Conservation (phyloP, 2,888 invertebrate species). For the Tillus elongatus region DNA sequence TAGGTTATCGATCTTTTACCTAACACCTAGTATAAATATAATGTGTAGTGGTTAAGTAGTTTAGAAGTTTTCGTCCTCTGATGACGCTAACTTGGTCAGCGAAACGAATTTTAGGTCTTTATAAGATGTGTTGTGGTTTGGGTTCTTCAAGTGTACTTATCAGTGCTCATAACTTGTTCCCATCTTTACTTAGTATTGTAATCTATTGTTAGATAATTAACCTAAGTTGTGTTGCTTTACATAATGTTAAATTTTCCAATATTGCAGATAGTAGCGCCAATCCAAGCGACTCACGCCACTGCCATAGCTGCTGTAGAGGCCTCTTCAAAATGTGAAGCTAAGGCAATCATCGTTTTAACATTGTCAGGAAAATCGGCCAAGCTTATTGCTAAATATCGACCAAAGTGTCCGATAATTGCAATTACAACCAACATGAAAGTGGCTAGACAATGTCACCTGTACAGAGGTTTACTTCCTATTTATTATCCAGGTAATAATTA, state of each 20-base stretch:
- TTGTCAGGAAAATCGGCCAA: slow-evolving; percentile 75
- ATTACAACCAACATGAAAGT: slow-evolving; percentile 74
- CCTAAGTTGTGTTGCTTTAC: neutral
- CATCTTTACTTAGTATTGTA: neutral
- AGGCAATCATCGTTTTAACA: slow-evolving; percentile 79
- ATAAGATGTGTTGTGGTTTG: too few relatives aligned
- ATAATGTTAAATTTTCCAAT: neutral
- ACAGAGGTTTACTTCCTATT: slow-evolving; percentile 80
- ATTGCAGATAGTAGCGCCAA: slow-evolving; percentile 50
- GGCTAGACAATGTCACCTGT: slow-evolving; percentile 82
- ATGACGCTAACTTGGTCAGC: too few relatives aligned
- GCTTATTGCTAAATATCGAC: slow-evolving; percentile 82
- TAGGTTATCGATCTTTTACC: too few relatives aligned
- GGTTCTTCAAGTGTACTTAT: too few relatives aligned
- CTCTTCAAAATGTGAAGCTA: slow-evolving; percentile 73
- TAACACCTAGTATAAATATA: too few relatives aligned
- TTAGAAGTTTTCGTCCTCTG: too few relatives aligned
- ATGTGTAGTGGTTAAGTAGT: too few relatives aligned
- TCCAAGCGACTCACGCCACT: slow-evolving; percentile 78
- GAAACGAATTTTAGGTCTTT: too few relatives aligned
- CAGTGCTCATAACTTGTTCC: too few relatives aligned
- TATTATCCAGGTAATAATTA: slow-evolving; percentile 72
- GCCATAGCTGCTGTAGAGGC: slow-evolving; percentile 92
- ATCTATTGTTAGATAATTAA: neutral
- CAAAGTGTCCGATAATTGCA: slow-evolving; percentile 85